Base-by-base conservation (phyloP, 2,888 invertebrate genomes). In the Ormyrus thymus region DNA sequence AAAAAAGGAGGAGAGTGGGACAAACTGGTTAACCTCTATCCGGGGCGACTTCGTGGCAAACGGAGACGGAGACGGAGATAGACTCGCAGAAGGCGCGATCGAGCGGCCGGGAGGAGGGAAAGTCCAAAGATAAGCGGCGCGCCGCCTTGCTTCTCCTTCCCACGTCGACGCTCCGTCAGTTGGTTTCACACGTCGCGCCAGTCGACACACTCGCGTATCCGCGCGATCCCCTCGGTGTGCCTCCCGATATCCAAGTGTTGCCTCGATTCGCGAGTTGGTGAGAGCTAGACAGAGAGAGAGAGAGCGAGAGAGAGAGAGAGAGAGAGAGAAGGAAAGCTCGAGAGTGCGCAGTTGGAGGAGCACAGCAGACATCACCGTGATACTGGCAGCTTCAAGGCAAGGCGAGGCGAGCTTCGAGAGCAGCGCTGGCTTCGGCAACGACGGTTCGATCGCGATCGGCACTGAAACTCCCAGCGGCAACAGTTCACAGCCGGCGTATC, bases 21-120 rank as follows among this genome's bases (percentile, higher is more conserved):
- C 87, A 89, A 89, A 89, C 89, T 89, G 89, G 89, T 89, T 89
- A 88, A 88, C 89, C 88, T 89, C 87, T 87, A 85, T 84, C 84
- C 81, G 69, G 50, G 51, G 53, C 78, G 66, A 66, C 77, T 69
- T 71, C 75, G 81, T 83, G 81, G 81, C 84, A 73, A 79, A n/a
- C 6, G 61, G 53, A 55, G 82, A 82, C 82, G 83, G 80, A 71
- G 82, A 76, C 79, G 65, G 72, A 76, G 71, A 61, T 15, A 15
- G 8, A 48, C 9, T 48, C 50, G 15, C 46, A 75, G 76, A 72
- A 73, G 65, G 78, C 72, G 78, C 46, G 66, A 81, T 66, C 29
- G 51, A 9, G 84, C 78, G 81, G 11, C 58, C 53, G 78, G 70
- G 84, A 86, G 87, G 87, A 82, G 86, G 88, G 87, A 88, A 89